Evolutionary conservation across 1,140 invertebrate species (phyloP).

Genomic region (Drosophila bifasciata): DNA sequence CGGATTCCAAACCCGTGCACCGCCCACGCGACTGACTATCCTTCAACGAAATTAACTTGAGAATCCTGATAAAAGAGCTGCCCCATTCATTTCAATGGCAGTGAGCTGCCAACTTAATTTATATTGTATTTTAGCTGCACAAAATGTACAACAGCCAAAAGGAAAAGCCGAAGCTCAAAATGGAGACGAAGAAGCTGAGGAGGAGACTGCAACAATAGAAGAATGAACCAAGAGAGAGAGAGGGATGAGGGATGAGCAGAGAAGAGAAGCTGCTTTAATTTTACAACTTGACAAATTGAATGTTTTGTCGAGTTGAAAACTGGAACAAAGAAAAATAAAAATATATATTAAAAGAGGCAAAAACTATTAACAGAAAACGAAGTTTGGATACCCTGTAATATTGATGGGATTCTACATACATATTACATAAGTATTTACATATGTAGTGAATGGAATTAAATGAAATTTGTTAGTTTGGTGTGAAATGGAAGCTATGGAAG

Average conservation of each 20-base stretch:
- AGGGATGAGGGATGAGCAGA: background rate
- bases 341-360: background rate
- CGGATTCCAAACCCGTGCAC: background rate
- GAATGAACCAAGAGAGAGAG: conserved; percentile 1
- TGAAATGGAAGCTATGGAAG: no score
- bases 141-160: conserved; percentile 49
- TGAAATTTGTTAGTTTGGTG: no score
- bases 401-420: no score
- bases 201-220: conserved; percentile 20
- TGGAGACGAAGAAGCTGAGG: no score
- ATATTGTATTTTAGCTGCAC: conserved; percentile 75
- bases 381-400: background rate
- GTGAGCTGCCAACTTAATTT: conserved; percentile 76
- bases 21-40: conserved; percentile 17
- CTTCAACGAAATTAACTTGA: conserved; percentile 54
- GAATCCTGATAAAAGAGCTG: conserved; percentile 62
- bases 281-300: conserved; percentile 78
- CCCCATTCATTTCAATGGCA: conserved; percentile 57
- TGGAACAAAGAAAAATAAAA: conserved; percentile 2
- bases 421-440: no score
- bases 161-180: no score
- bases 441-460: no score
- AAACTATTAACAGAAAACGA: background rate
- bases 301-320: conserved; percentile 36
- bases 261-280: conserved; percentile 51